phyloP scores from a whole-genome alignment of 2,888 invertebrate genomes.

The Zygogramma bicolorata region DNA sequence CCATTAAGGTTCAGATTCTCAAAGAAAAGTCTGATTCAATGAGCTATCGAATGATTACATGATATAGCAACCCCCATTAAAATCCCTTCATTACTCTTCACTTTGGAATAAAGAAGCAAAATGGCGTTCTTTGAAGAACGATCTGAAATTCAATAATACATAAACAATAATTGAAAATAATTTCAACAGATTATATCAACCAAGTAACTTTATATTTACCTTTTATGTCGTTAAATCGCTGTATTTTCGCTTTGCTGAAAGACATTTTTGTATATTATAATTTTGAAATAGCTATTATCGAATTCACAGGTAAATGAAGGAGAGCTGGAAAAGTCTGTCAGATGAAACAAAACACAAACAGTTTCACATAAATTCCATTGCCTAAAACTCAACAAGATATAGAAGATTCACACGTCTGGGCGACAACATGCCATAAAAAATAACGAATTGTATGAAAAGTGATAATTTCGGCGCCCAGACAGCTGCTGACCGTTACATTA shows the following conservation, averaged over 20 bases:
- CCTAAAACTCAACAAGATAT: neutral
- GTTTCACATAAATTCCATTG: neutral
- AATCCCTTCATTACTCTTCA: neutral
- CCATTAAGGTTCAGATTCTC: too few relatives aligned
- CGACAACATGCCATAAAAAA: neutral
- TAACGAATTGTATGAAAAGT: neutral
- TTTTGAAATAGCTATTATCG: neutral
- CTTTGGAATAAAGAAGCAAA: neutral
- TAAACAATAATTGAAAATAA: too few relatives aligned
- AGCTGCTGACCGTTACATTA: constrained; percentile 42
- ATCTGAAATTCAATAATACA: too few relatives aligned
- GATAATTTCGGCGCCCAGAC: constrained; percentile 39
- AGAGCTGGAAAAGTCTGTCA: too few relatives aligned
- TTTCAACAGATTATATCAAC: too few relatives aligned
- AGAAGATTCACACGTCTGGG: neutral
- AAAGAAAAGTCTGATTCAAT: too few relatives aligned
- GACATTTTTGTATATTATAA: constrained; percentile 64
- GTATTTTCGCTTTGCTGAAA: constrained; percentile 71
- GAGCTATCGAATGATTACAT: too few relatives aligned
- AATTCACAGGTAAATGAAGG: neutral
- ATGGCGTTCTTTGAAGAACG: neutral
- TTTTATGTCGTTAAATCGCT: constrained; percentile 70
- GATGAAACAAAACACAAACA: neutral
- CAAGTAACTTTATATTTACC: constrained; percentile 68
- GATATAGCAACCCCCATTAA: too few relatives aligned